phyloP scores from a whole-genome alignment of 53 echinoderm and acorn worm species.

The Hippasteria phrygiana region DNA sequence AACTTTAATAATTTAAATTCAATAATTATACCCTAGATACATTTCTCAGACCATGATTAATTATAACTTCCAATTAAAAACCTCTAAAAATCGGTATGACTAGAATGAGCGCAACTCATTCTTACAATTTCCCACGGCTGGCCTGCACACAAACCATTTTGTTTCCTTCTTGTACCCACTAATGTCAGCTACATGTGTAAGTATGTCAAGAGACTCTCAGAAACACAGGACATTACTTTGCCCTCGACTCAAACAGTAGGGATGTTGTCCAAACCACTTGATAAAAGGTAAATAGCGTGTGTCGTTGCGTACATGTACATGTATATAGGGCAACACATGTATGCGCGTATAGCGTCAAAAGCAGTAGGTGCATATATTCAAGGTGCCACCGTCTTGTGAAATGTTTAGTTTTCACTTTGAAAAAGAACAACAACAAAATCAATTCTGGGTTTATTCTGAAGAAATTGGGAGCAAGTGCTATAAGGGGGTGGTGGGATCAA shows the following conservation, averaged over 20 bases:
- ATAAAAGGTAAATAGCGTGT: not conserved
- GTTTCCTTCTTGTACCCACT: not conserved
- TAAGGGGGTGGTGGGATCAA: no score
- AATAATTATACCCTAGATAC: no score
- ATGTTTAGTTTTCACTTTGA: no score
- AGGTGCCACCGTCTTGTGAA: not conserved
- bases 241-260: not conserved
- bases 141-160: not conserved
- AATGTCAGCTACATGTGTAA: constrained; percentile 15
- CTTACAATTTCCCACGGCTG: not conserved
- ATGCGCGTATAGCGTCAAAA: not conserved
- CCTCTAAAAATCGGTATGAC: no score
- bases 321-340: not conserved
- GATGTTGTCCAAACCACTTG: not conserved
- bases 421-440: no score
- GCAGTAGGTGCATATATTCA: not conserved
- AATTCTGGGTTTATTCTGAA: no score
- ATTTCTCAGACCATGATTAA: no score
- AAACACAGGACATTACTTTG: not conserved
- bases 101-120: no score
- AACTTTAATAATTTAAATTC: no score
- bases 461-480: no score
- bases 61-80: no score
- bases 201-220: constrained; percentile 36
- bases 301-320: not conserved